Evolutionary conservation across 1,140 invertebrate genomes (phyloP).

Genomic region (Helicoverpa zea): DNA sequence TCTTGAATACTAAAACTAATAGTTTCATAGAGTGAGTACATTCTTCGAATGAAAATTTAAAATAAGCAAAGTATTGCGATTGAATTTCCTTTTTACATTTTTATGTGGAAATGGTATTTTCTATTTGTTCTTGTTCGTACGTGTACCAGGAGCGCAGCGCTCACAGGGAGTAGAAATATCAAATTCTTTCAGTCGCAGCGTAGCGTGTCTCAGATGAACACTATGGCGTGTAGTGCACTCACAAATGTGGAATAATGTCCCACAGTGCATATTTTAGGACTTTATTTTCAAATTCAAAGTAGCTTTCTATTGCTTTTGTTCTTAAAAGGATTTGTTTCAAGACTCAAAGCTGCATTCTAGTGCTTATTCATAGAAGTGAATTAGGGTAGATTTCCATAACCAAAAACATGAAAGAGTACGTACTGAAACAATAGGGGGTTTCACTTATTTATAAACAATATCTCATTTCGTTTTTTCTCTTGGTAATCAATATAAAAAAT

Average conservation of each 20-base stretch:
- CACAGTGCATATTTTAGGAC: conserved; percentile 29
- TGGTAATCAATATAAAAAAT: too few relatives aligned
- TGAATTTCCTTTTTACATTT: conserved; percentile 44
- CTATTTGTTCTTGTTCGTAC: conserved; percentile 38
- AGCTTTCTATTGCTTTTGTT: conserved; percentile 17
- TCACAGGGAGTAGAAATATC: conserved; percentile 32
- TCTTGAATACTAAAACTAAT: not conserved
- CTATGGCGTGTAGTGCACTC: conserved; percentile 33
- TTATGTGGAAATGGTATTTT: conserved; percentile 40
- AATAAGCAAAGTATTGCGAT: conserved; percentile 35
- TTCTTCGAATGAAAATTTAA: conserved; percentile 16
- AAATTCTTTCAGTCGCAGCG: conserved; percentile 36
- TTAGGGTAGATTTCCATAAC: not conserved
- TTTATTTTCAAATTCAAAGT: conserved; percentile 9
- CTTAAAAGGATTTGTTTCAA: not conserved
- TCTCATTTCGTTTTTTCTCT: too few relatives aligned
- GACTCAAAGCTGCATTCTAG: conserved; percentile 8
- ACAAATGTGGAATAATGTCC: conserved; percentile 37
- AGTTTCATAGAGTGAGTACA: not conserved
- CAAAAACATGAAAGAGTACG: too few relatives aligned
- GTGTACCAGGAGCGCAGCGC: not conserved
- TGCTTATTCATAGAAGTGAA: not conserved
- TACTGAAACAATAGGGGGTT: too few relatives aligned
- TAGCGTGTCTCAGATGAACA: conserved; percentile 31
- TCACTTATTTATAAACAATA: too few relatives aligned